Percentiles rank a stretch among this genome's conserved stretches.
These are phyloP conservation scores for Drosophila seclusa DNA, from an alignment of 2,888 invertebrate species.

Conservation along the genomic window DNA sequence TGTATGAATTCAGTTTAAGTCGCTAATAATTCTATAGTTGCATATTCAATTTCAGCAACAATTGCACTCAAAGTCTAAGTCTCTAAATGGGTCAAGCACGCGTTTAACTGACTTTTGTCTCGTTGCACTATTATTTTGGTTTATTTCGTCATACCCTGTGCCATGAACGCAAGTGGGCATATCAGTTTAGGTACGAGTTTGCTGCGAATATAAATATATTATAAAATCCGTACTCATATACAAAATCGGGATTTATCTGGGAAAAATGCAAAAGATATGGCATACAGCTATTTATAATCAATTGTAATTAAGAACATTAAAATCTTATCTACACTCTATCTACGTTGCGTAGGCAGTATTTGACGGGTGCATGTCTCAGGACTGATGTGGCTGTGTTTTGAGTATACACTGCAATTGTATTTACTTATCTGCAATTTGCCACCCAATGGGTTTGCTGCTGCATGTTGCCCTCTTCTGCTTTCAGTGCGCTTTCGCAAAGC, in stretches of 20 bases:
- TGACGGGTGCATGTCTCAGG: background rate
- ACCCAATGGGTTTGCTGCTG: conserved; percentile 8
- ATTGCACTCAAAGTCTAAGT: background rate
- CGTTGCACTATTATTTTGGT: background rate
- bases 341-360: background rate
- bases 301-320: background rate
- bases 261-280: background rate
- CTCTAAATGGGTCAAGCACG: background rate
- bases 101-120: background rate
- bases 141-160: background rate
- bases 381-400: background rate
- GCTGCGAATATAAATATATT: too few relatives aligned
- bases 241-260: background rate
- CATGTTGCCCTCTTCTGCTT: background rate
- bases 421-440: conserved; percentile 47
- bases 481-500: conserved; percentile 41
- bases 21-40: background rate
- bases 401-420: conserved; percentile 14
- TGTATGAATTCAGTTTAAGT: background rate
- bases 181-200: background rate
- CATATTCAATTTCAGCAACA: conserved; percentile 1
- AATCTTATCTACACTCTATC: background rate
- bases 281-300: background rate
- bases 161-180: background rate
- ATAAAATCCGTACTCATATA: background rate